Evolutionary conservation across 2,888 invertebrate genomes (phyloP).

Genomic region (Criorhina ranunculi): DNA sequence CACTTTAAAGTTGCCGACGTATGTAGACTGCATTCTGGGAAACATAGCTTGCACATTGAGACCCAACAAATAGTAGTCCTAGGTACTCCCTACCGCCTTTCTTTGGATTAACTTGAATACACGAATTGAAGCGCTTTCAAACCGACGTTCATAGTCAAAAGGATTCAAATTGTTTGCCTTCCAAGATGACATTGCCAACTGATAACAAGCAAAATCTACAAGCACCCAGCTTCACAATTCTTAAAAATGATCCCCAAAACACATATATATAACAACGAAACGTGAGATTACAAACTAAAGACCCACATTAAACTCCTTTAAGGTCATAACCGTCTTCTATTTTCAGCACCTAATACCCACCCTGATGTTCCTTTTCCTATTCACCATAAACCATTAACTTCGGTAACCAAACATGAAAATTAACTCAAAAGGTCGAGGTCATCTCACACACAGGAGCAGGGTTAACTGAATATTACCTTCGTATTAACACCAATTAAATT

Average conservation of each 20-base stretch:
- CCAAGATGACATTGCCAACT: too few species aligned
- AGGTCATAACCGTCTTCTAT: background rate
- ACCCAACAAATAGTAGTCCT: too few species aligned
- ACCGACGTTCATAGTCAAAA: too few species aligned
- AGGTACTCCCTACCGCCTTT: too few species aligned
- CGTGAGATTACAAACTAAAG: background rate
- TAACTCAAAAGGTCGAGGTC: conserved; percentile 40
- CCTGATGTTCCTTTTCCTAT: background rate
- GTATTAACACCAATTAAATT: conserved; percentile 49
- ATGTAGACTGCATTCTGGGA: too few species aligned
- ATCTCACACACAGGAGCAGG: conserved; percentile 28
- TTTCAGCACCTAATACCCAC: background rate
- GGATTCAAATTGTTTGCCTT: too few species aligned
- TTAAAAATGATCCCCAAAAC: too few species aligned
- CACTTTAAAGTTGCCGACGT: too few species aligned
- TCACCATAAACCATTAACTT: conserved; percentile 31
- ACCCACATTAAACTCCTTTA: background rate
- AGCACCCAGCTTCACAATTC: background rate
- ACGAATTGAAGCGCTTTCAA: too few species aligned
- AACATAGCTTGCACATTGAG: too few species aligned
- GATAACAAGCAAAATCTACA: background rate
- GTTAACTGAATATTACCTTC: conserved; percentile 24
- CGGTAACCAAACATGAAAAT: conserved; percentile 22
- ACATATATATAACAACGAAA: background rate
- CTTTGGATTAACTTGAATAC: too few species aligned